These are phyloP conservation scores for Agrochola lychnidis DNA, from an alignment of 2,888 invertebrate genomes.

Conservation along the genomic window DNA sequence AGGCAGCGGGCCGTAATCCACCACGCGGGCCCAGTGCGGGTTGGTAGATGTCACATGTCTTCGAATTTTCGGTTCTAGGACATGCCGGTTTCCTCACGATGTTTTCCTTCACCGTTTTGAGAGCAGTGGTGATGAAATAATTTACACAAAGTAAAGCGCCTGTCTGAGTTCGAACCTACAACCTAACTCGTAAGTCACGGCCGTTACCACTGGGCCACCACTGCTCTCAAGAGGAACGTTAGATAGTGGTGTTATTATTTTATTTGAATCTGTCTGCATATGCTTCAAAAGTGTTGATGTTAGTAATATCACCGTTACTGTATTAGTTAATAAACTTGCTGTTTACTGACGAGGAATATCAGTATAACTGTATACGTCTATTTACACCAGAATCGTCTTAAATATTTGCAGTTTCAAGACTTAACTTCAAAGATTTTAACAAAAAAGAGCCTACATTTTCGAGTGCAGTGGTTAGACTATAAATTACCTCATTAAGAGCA, in stretches of 20 bases:
- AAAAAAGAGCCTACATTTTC: constrained; percentile 56
- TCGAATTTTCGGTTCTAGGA: no score
- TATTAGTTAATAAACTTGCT: background rate
- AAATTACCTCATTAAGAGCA: constrained; percentile 87
- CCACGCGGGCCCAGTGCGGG: no score
- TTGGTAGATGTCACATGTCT: no score
- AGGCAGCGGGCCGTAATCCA: no score
- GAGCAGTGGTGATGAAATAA: no score
- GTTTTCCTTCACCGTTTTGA: no score
- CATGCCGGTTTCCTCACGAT: no score
- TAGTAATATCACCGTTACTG: background rate
- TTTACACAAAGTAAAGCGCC: no score
- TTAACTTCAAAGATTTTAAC: constrained; percentile 53
- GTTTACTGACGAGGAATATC: background rate
- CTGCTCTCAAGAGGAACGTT: background rate
- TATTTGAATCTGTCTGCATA: background rate
- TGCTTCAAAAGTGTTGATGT: background rate
- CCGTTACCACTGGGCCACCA: no score
- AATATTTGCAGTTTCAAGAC: constrained; percentile 20
- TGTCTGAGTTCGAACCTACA: no score
- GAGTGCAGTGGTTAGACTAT: constrained; percentile 77
- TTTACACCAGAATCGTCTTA: constrained; percentile 5
- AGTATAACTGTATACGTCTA: background rate
- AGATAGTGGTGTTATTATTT: background rate
- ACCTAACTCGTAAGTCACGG: no score